phyloP scores from a whole-genome alignment of 2,113 vertebrate species.

The Psilopogon haemacephalus region DNA sequence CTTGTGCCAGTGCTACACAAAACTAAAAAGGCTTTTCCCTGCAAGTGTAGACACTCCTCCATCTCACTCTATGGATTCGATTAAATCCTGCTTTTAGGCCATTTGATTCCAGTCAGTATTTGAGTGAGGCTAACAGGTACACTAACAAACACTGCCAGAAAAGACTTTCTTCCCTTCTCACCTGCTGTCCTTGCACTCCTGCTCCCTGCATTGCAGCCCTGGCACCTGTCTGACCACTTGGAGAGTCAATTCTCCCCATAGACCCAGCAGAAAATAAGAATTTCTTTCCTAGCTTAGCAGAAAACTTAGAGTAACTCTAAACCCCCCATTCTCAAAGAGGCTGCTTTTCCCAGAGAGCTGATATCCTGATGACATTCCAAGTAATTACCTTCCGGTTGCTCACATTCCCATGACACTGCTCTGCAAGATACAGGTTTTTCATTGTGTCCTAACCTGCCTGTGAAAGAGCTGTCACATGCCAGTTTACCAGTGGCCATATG shows the following conservation, averaged over 20 bases:
- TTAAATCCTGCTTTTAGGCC: background rate
- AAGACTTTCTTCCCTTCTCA: background rate
- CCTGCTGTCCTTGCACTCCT: background rate
- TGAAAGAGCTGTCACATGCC: background rate
- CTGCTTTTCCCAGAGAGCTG: background rate
- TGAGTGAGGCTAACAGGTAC: background rate
- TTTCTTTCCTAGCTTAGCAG: background rate
- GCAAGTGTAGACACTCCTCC: too few relatives aligned
- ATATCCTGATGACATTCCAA: background rate
- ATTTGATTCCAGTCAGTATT: background rate
- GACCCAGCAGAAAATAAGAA: background rate
- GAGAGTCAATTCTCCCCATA: background rate
- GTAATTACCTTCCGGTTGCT: background rate
- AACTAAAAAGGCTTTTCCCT: background rate
- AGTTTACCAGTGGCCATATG: background rate
- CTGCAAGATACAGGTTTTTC: background rate
- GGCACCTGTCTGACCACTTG: background rate
- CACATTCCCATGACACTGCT: background rate
- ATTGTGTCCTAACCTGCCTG: background rate
- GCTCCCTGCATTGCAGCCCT: rapidly evolving
- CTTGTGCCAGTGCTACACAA: background rate
- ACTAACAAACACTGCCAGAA: background rate
- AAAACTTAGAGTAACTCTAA: background rate
- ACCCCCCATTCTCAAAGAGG: background rate
- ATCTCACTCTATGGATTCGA: background rate